These are phyloP conservation scores for Harlomillsia oculata DNA, from an alignment of 1,140 invertebrate genomes.

Conservation along the genomic window DNA sequence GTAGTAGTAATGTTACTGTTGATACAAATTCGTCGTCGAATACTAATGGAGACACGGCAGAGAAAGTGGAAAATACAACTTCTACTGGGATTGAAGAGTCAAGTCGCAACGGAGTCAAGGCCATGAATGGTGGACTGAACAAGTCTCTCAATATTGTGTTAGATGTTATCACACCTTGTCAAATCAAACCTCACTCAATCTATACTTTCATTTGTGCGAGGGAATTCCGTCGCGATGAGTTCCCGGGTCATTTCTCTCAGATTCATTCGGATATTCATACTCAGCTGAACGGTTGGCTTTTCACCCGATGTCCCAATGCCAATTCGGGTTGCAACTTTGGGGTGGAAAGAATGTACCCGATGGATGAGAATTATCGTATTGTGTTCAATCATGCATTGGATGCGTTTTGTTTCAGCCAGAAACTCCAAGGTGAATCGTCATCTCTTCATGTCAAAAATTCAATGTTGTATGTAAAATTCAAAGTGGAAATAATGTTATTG, in stretches of 20 bases:
- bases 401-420: conserved; percentile 23
- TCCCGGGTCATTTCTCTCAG: conserved; percentile 16
- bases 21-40: too few relatives aligned
- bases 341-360: conserved; percentile 19
- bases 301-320: conserved; percentile 28
- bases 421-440: background rate
- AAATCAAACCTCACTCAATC: conserved; percentile 14
- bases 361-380: conserved; percentile 17
- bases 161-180: conserved; percentile 20
- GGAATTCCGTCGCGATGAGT: conserved; percentile 33
- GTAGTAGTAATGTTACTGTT: too few relatives aligned
- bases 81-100: background rate
- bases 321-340: conserved; percentile 25
- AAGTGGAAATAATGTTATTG: too few relatives aligned
- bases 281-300: conserved; percentile 31
- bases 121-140: background rate
- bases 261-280: conserved; percentile 26
- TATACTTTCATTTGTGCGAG: conserved; percentile 29
- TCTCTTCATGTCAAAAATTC: background rate
- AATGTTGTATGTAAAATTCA: too few relatives aligned
- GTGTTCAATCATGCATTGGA: conserved; percentile 17
- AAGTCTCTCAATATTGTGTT: conserved; percentile 22
- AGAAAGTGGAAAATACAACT: background rate
- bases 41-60: background rate
- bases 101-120: background rate